Evolutionary conservation across 1,140 invertebrate genomes (phyloP), one percentile per base, ranked within the genome.

Genomic region (Agrypnia vestita): DNA sequence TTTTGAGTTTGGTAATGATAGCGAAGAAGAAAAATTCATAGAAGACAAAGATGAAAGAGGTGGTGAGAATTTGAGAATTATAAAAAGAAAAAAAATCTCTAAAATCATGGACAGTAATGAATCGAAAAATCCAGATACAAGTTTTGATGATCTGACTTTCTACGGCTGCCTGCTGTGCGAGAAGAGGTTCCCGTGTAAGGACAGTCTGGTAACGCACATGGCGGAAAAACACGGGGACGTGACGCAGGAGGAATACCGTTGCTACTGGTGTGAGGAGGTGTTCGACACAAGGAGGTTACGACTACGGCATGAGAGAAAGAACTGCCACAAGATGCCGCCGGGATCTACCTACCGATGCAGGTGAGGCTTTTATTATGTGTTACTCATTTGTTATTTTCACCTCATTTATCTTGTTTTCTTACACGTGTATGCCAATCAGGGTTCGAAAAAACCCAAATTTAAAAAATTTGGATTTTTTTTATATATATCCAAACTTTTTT

Each of bases 81-180:
- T 1, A 6, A 35, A 35, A 35, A 35, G 25, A 35, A 35, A 35
- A 35, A 35, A 6, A 35, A 35, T 35, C 6, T 35, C 25, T 35
- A 35, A 35, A 35, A 35, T 3, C 6, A 35, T 3, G 6, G 25
- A 35, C 6, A 35, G 25, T 6, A 6, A 35, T 0, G 55, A 19
- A 15, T 21, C 8, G 55, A 21, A 19, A 59, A 21, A 21, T 59
- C 15, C 9, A 0, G 15, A 59, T 3, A 15, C 55, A 59, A n/a
- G 21, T 19, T 35, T 35, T 35, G 55, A 19, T 15, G 55, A 59
- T 59, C 21, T 59, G 17, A 59, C 55, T 6, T 59, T 19, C 15
- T 67, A 43, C 7, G n/a, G 43, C 25, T 67, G 62, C 10, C 35
- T 67, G 25, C 15, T 67, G n/a, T 67, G 62, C 43, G 62, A 17